Evolutionary conservation across 2,113 vertebrate genomes (phyloP).

Genomic region (Triplophysa rosa): DNA sequence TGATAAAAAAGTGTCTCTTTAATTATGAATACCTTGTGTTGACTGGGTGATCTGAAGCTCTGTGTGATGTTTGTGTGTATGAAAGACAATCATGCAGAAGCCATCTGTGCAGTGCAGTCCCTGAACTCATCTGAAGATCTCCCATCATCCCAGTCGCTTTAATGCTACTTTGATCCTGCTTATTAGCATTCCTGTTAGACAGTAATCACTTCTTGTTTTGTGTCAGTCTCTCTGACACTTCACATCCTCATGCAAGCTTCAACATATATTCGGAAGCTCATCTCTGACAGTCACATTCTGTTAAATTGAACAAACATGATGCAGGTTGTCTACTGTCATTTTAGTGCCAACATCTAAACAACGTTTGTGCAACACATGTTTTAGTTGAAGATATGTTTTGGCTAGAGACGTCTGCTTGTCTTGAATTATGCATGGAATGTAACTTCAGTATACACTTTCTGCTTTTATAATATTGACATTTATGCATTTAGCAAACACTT

Average conservation of each 20-base stretch:
- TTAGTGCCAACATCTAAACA: not conserved
- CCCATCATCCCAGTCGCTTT: conserved; percentile 1
- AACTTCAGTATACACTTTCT: too few relatives aligned
- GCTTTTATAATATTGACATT: too few relatives aligned
- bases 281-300: not conserved
- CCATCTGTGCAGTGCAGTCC: conserved; percentile 23
- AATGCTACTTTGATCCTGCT: conserved; percentile 5
- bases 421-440: too few relatives aligned
- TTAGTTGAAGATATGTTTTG: not conserved
- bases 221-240: conserved; percentile 12
- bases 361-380: not conserved
- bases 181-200: conserved; percentile 10
- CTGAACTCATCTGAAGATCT: conserved; percentile 11
- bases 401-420: too few relatives aligned
- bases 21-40: not conserved
- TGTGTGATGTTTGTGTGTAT: not conserved
- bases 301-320: not conserved
- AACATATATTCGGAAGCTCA: not conserved
- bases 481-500: too few relatives aligned
- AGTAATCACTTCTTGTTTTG: conserved; percentile 12
- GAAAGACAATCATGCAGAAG: not conserved
- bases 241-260: not conserved
- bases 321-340: not conserved
- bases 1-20: not conserved
- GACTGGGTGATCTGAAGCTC: not conserved